phyloP scores from a whole-genome alignment of 1,140 invertebrate genomes.

The Elymnias hypermnestra region DNA sequence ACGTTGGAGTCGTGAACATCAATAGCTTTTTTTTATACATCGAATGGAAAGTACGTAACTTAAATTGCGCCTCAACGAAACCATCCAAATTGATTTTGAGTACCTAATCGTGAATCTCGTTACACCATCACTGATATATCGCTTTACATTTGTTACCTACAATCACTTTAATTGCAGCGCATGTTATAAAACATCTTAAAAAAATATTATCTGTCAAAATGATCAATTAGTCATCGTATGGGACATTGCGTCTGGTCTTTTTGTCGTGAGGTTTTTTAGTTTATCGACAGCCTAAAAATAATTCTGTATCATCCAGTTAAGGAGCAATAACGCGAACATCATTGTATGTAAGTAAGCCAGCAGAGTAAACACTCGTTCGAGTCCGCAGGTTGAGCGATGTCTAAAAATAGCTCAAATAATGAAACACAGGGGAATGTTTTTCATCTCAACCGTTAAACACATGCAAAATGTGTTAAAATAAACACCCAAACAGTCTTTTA shows the following conservation, averaged over 20 bases:
- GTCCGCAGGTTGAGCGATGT: slow-evolving; percentile 62
- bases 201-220: neutral
- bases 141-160: slow-evolving; percentile 51
- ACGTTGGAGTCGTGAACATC: slow-evolving; percentile 60
- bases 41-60: slow-evolving; percentile 57
- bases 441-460: slow-evolving; percentile 68
- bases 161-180: slow-evolving; percentile 44
- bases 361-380: slow-evolving; percentile 64
- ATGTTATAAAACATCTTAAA: slow-evolving; percentile 3
- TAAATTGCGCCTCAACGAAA: slow-evolving; percentile 58
- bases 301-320: slow-evolving; percentile 24
- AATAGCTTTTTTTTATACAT: slow-evolving; percentile 50
- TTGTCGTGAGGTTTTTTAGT: slow-evolving; percentile 8
- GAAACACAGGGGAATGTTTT: slow-evolving; percentile 73
- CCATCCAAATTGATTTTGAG: slow-evolving; percentile 66
- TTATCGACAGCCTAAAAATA: slow-evolving; percentile 1
- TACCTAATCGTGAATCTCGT: slow-evolving; percentile 49
- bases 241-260: neutral
- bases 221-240: neutral
- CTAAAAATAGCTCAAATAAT: slow-evolving; percentile 73
- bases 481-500: slow-evolving; percentile 69
- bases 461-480: slow-evolving; percentile 75
- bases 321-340: slow-evolving; percentile 58
- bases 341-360: slow-evolving; percentile 63
- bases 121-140: slow-evolving; percentile 42